These are phyloP conservation scores for Sorex maritimensis DNA, from an alignment of 2,797 vertebrate species.

Conservation along the genomic window DNA sequence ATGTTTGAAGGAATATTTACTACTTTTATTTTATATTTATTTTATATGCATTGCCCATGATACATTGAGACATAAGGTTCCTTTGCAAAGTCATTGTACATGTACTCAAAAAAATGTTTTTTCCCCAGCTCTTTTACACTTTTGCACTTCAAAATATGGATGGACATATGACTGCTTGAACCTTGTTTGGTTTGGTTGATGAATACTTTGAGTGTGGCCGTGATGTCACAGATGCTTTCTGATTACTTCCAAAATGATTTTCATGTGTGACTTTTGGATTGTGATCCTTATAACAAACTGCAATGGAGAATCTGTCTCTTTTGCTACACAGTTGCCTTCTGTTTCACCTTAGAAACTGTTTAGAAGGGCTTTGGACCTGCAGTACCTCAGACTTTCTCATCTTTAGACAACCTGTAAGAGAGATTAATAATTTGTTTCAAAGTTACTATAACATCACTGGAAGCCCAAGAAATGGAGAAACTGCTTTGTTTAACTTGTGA, in stretches of 20 bases:
- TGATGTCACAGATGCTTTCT: constrained; percentile 1
- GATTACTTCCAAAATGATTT: constrained; percentile 67
- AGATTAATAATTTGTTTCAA: neutral
- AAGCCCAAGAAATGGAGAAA: neutral
- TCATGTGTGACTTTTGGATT: constrained; percentile 73
- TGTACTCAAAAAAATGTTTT: neutral
- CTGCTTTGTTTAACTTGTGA: neutral
- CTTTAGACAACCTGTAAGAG: constrained; percentile 2
- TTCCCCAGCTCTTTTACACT: constrained; percentile 49
- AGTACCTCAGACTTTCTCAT: neutral
- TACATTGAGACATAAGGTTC: constrained; percentile 69
- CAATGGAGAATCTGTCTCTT: constrained; percentile 39
- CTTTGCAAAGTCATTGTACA: constrained; percentile 64
- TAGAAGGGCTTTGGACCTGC: neutral
- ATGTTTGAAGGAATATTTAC: constrained; percentile 56
- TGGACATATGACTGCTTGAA: constrained; percentile 33
- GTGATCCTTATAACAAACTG: constrained; percentile 36
- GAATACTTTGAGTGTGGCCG: constrained; percentile 59
- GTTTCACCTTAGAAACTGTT: constrained; percentile 30
- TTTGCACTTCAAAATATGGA: constrained; percentile 72
- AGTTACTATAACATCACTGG: neutral
- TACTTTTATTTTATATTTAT: constrained; percentile 76
- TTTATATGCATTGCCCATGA: constrained; percentile 75
- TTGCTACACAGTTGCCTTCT: neutral
- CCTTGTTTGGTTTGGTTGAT: constrained; percentile 64